Evolutionary conservation across 1,140 invertebrate genomes (phyloP), one percentile per base, ranked within the genome.

Genomic region (Frieseomelitta varia): DNA sequence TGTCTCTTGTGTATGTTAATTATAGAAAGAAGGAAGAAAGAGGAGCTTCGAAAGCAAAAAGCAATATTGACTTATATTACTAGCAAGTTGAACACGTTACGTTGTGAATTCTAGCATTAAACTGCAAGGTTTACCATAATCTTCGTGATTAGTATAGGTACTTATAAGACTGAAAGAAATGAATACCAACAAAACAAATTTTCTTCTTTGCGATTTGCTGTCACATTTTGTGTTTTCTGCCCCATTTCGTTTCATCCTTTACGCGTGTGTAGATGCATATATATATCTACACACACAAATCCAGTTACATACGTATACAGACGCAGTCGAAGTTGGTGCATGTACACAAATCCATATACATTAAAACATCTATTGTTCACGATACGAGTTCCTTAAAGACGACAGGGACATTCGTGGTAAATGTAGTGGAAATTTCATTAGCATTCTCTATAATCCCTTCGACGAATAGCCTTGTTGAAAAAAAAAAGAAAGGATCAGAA

Each of bases 111-210:
- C 4, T n/a, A 74, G 53, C 53, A 11, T 65, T 53, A 24, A 47
- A 47, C 39, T 19, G 47, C 47, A n/a, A 74, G 21, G 12, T 17
- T 67, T 69, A 12, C 47, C 10, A 30, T 11, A 15, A 65, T 80
- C 30, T 68, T 74, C 61, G 71, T 30, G 39, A 79, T 74, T 87
- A 79, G 67, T 86, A 67, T 87, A 84, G 87, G 86, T 90, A 87
- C 85, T 82, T 81, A 90, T 88, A 93, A 93, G 93, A 93, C 92
- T 93, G 92, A 93, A 85, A 83, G 90, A 79, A 77, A 90, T 87
- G 34, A 82, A 90, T 77, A 86, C 51, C 61, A 79, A 85, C 61
- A 61, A 81, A 72, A 81, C 55, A 69, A 63, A 56, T 79, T 69
- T 63, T 76, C 58, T 67, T 81, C 80, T 71, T 56, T 61, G 61